A percentile compares a stretch with the other conserved stretches of the same genome.
These are phyloP conservation scores for Conus canariensis DNA, from an alignment of 2,888 invertebrate genomes.

Conservation along the genomic window DNA sequence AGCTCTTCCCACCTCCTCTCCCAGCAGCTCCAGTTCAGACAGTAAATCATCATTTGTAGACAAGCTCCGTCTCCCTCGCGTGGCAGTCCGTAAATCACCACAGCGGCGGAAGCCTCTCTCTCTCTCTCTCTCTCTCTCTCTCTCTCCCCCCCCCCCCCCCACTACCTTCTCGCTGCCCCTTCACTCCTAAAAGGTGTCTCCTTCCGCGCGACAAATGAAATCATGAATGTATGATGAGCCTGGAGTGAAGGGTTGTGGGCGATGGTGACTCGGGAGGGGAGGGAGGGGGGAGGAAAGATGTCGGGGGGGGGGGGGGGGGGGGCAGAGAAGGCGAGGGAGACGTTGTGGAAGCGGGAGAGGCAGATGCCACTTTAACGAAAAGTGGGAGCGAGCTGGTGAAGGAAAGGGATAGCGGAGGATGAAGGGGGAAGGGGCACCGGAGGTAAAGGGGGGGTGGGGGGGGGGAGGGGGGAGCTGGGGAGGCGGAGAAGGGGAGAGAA, in stretches of 20 bases:
- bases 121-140: not conserved
- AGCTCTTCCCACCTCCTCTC: not conserved
- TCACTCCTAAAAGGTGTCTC: not conserved
- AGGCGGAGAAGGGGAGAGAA: no score
- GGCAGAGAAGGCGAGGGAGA: not conserved
- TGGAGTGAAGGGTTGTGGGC: no score
- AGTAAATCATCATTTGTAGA: not conserved
- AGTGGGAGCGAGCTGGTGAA: no score
- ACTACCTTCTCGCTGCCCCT: not conserved
- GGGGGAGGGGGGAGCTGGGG: no score
- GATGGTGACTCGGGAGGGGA: not conserved
- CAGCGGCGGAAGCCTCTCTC: not conserved
- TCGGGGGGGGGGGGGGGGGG: not conserved
- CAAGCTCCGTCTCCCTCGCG: not conserved
- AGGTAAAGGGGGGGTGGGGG: no score
- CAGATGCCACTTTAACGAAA: no score
- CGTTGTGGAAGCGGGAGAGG: not conserved
- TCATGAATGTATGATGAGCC: conserved; percentile 7
- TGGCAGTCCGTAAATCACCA: not conserved
- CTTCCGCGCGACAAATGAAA: conserved; percentile 2
- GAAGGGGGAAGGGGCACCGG: no score
- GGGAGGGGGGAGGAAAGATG: not conserved
- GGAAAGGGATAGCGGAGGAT: no score
- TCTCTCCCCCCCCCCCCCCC: no score
- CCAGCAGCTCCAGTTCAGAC: not conserved